These are phyloP conservation scores for Eristalis tenax DNA, from an alignment of 2,888 invertebrate genomes.

Conservation along the genomic window DNA sequence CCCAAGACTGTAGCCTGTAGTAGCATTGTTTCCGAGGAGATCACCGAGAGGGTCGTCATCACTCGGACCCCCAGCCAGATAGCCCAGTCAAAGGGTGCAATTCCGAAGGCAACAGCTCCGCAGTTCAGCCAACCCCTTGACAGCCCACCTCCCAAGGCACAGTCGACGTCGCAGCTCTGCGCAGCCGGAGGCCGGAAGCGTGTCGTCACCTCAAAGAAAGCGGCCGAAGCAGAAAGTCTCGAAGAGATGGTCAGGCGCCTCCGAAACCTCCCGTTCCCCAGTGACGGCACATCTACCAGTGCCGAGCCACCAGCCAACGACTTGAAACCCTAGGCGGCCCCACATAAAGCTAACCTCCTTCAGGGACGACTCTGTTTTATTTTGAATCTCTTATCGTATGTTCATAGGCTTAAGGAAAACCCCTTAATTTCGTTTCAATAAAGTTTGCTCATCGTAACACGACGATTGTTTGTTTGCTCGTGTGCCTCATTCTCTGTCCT, in stretches of 20 bases:
- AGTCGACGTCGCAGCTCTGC: conserved; percentile 75
- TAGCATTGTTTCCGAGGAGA: conserved; percentile 75
- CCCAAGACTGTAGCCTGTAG: conserved; percentile 75
- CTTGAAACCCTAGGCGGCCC: conserved; percentile 27
- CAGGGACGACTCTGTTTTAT: conserved; percentile 54
- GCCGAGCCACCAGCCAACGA: conserved; percentile 13
- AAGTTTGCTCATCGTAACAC: conserved; percentile 51
- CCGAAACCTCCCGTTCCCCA: conserved; percentile 76
- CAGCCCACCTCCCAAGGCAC: conserved; percentile 68
- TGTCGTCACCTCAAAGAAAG: conserved; percentile 72
- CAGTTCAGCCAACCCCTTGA: conserved; percentile 37
- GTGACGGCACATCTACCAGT: conserved; percentile 10
- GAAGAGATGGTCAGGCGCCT: conserved; percentile 79
- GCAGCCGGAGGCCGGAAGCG: conserved; percentile 73
- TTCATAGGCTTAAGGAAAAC: conserved; percentile 54
- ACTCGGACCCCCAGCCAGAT: conserved; percentile 77
- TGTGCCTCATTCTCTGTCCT: neutral
- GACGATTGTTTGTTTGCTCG: conserved; percentile 11
- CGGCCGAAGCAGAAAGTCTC: conserved; percentile 66
- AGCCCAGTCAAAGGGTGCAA: conserved; percentile 73
- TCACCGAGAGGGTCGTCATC: conserved; percentile 75
- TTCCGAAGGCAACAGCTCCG: conserved; percentile 61
- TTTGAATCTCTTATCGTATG: conserved; percentile 43
- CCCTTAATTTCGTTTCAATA: conserved; percentile 62
- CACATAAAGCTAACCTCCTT: conserved; percentile 13